Conservation (phyloP, 2,888 invertebrate genomes). For the Cataglyphis livida region DNA sequence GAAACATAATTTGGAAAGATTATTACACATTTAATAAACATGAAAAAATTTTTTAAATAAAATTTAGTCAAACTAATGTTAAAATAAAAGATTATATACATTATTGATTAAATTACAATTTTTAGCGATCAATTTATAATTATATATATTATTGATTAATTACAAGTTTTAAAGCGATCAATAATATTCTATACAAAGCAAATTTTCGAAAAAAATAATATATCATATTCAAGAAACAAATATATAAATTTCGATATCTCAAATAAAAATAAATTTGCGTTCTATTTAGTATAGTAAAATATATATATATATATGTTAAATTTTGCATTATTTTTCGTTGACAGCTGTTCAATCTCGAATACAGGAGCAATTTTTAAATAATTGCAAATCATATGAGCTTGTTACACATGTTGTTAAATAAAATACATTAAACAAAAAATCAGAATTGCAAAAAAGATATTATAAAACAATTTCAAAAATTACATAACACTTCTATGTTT, state of each 20-base stretch:
- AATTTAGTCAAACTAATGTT: neutral
- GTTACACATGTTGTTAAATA: neutral
- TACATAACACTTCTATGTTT: neutral
- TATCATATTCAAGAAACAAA: neutral
- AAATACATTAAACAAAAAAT: neutral
- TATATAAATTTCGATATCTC: neutral
- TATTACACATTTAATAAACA: neutral
- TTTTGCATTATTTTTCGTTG: neutral
- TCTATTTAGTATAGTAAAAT: neutral
- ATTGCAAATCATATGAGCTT: neutral
- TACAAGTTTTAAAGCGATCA: neutral
- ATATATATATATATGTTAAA: neutral
- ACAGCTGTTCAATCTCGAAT: neutral
- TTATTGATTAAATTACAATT: neutral
- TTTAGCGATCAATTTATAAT: too few relatives aligned
- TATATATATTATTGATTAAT: neutral
- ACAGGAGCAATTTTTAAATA: neutral
- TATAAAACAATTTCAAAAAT: neutral
- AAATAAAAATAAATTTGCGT: neutral
- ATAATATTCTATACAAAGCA: neutral
- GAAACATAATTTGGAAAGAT: too few relatives aligned
- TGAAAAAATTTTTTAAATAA: neutral
- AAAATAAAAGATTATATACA: neutral
- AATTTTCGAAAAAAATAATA: neutral
- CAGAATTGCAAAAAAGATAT: neutral